Percentiles rank a stretch among this genome's conserved stretches.
Conservation (phyloP, 2,888 invertebrate species). For the Masnerella sp. region DNA sequence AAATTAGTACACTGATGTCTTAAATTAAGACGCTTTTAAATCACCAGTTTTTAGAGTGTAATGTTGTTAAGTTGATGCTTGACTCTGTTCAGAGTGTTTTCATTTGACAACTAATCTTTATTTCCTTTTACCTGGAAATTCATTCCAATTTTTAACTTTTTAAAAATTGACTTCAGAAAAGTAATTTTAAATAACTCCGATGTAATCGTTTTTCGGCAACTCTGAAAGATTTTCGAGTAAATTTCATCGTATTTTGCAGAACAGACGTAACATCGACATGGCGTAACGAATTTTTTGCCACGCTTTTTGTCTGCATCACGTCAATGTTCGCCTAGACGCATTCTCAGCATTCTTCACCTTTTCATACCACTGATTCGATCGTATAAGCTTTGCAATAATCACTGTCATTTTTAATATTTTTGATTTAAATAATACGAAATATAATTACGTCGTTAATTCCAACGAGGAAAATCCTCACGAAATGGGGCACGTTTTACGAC, state of each 20-base stretch:
- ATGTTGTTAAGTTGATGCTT: too few species aligned
- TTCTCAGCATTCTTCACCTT: conserved; percentile 35
- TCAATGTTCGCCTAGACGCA: conserved; percentile 39
- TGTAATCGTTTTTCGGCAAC: conserved; percentile 1
- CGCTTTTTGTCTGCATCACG: conserved; percentile 13
- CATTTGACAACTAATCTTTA: too few species aligned
- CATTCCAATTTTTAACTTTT: too few species aligned
- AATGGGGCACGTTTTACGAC: conserved; percentile 27
- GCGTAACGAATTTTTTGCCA: conserved; percentile 18
- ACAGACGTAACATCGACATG: conserved; percentile 8
- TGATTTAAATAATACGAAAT: conserved; percentile 41
- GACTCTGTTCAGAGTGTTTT: too few species aligned
- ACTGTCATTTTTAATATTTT: conserved; percentile 47
- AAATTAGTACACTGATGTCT: too few species aligned
- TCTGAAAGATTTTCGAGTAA: conserved; percentile 9
- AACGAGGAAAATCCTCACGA: conserved; percentile 18
- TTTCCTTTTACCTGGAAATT: too few species aligned
- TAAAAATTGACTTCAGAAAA: too few species aligned
- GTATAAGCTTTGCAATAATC: conserved; percentile 30
- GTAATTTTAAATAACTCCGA: too few species aligned
- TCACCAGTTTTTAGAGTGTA: too few species aligned
- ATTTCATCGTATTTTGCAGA: conserved; percentile 26
- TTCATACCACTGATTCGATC: conserved; percentile 27
- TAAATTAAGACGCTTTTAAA: too few species aligned
- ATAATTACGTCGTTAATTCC: conserved; percentile 42